A percentile compares a stretch with the other conserved stretches of the same genome.
phyloP scores from a whole-genome alignment of 2,888 invertebrate genomes.

The Idaea aversata region DNA sequence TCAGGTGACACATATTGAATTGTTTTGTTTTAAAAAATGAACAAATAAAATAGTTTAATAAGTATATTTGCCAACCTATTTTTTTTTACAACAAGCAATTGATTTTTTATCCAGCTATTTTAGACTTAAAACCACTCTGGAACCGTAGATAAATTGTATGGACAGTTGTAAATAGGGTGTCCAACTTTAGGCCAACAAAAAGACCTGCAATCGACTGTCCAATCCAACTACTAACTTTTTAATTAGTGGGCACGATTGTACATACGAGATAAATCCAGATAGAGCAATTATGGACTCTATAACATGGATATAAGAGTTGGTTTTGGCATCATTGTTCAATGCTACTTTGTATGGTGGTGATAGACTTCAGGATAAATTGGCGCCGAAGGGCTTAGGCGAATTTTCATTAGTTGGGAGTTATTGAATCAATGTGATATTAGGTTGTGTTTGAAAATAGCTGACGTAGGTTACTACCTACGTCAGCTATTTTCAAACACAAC shows the following conservation, averaged over 20 bases:
- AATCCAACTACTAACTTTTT: constrained; percentile 29
- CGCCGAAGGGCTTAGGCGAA: background rate
- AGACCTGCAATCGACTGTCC: constrained; percentile 34
- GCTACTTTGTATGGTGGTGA: background rate
- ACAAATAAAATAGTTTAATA: too few relatives aligned
- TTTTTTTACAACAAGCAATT: background rate
- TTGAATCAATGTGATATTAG: background rate
- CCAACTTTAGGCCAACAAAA: constrained; percentile 29
- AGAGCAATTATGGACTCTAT: background rate
- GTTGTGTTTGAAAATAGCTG: background rate
- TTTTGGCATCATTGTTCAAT: background rate
- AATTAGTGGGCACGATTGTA: constrained; percentile 22
- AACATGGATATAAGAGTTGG: background rate
- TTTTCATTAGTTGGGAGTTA: background rate
- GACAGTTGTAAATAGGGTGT: constrained; percentile 30
- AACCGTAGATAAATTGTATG: constrained; percentile 26
- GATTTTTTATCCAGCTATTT: background rate
- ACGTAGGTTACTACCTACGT: background rate
- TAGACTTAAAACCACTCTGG: constrained; percentile 15
- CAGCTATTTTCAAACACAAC: background rate
- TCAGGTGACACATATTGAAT: too few relatives aligned
- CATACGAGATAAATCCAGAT: background rate
- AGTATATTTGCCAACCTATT: too few relatives aligned
- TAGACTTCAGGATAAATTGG: constrained; percentile 1
- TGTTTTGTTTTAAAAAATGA: too few relatives aligned